These are phyloP conservation scores for Tringa solitaria DNA, from an alignment of 2,113 vertebrate species.

Conservation along the genomic window DNA sequence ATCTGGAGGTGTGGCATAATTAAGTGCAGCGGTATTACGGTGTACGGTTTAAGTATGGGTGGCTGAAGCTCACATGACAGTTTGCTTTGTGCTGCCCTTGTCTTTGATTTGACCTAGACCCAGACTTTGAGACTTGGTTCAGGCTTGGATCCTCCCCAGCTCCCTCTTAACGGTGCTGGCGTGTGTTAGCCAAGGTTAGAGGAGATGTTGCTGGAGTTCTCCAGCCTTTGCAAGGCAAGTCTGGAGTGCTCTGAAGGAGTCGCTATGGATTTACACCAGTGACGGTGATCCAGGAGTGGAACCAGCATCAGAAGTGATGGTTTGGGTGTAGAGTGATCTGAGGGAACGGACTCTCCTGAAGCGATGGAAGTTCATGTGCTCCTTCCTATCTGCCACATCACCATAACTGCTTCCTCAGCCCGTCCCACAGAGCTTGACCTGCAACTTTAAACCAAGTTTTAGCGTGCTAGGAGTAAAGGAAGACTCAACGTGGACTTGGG, in stretches of 20 bases:
- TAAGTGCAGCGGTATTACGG: fast-evolving
- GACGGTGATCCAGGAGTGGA: not conserved
- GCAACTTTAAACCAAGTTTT: not conserved
- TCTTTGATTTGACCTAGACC: not conserved
- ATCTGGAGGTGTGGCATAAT: not conserved
- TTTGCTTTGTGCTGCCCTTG: not conserved
- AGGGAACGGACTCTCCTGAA: not conserved
- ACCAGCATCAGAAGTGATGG: not conserved
- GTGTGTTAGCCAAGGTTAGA: not conserved
- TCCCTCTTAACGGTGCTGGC: not conserved
- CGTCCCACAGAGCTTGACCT: not conserved
- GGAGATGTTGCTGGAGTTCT: not conserved
- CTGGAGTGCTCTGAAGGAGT: not conserved
- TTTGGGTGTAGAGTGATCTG: not conserved
- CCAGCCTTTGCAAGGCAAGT: not conserved
- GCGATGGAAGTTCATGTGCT: not conserved
- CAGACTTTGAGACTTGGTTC: not conserved
- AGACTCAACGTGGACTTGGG: not conserved
- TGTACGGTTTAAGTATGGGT: not conserved
- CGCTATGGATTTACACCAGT: not conserved
- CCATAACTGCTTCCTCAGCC: not conserved
- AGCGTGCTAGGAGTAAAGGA: not conserved
- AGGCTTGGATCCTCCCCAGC: not conserved
- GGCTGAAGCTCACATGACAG: not conserved
- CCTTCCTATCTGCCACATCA: not conserved